Conservation (phyloP, 2,797 vertebrate species). For the Ctenochaetus hawaiiensis region DNA sequence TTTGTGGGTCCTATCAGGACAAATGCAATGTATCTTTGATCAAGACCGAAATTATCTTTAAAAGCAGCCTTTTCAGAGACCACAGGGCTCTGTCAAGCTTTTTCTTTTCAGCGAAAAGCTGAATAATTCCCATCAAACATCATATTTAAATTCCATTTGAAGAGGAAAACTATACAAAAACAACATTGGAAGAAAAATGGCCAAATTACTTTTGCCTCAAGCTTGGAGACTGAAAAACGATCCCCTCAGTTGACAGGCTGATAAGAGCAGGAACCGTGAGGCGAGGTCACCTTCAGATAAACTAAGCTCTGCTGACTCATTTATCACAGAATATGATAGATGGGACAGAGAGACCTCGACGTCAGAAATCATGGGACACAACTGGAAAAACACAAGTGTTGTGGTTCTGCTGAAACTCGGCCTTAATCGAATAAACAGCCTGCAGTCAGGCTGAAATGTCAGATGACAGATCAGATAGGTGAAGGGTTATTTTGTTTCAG, state of each 20-base stretch:
- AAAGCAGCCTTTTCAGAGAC: not conserved
- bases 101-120: constrained; percentile 1
- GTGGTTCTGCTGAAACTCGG: not conserved
- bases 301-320: constrained; percentile 55
- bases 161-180: constrained; percentile 2
- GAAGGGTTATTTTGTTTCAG: not conserved
- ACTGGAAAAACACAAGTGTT: constrained; percentile 34
- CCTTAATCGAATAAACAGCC: constrained; percentile 28
- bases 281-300: constrained; percentile 68
- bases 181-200: constrained; percentile 2
- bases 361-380: constrained; percentile 10
- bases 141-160: constrained; percentile 24
- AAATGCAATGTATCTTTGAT: not conserved
- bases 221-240: constrained; percentile 50
- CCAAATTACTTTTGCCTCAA: constrained; percentile 30
- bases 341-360: constrained; percentile 34
- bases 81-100: not conserved
- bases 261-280: constrained; percentile 48
- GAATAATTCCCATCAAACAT: constrained; percentile 16
- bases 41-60: not conserved
- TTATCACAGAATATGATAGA: constrained; percentile 57
- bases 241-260: constrained; percentile 44
- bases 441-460: constrained; percentile 5
- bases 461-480: not conserved
- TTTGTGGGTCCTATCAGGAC: not conserved